A percentile compares a stretch with the other conserved stretches of the same genome.
phyloP scores from a whole-genome alignment of 2,113 vertebrate genomes.

The Rhinopithecus roxellana region DNA sequence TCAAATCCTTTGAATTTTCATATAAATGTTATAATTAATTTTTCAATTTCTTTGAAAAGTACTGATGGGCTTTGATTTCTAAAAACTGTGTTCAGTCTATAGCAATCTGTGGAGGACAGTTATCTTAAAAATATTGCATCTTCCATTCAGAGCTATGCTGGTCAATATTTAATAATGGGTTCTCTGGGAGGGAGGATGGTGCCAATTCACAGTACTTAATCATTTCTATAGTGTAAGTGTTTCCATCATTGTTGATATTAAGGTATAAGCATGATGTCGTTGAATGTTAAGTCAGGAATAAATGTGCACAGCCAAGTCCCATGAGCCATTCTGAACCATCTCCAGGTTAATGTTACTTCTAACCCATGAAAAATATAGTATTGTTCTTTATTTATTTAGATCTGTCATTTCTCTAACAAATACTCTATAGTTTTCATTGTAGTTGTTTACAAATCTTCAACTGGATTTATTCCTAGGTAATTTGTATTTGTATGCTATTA shows the following conservation, averaged over 20 bases:
- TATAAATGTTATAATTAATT: background rate
- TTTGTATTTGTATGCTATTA: background rate
- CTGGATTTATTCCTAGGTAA: background rate
- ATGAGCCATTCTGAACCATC: background rate
- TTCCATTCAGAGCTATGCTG: background rate
- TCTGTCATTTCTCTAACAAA: background rate
- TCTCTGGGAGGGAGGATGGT: background rate
- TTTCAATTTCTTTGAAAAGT: background rate
- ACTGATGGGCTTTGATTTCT: background rate
- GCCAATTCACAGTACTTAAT: background rate
- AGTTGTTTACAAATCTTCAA: background rate
- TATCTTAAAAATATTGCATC: background rate
- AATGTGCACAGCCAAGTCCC: background rate
- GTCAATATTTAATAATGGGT: background rate
- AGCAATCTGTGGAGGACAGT: background rate
- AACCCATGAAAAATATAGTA: background rate
- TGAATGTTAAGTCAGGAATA: background rate
- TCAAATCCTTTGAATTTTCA: background rate
- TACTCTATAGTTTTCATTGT: background rate
- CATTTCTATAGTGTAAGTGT: background rate
- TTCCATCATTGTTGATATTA: background rate
- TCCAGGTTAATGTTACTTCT: background rate
- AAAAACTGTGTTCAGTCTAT: background rate
- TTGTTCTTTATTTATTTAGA: background rate
- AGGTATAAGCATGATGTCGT: background rate